Base-by-base conservation (phyloP, 1,140 invertebrate species). In the Drosophila ogumai region DNA sequence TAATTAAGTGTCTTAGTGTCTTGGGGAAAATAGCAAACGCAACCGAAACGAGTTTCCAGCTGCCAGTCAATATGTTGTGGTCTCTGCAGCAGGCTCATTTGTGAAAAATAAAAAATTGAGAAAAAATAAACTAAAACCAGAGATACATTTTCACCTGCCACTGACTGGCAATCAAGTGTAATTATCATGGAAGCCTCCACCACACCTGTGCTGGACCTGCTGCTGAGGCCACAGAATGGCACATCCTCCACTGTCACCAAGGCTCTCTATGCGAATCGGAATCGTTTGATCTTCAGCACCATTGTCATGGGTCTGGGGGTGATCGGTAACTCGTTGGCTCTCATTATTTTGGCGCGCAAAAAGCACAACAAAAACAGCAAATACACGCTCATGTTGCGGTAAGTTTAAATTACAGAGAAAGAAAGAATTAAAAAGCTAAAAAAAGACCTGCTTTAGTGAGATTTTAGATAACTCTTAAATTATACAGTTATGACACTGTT, bases 311-410 rank as follows among this genome's bases (percentile, higher is more conserved):
- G 76, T 10, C 46, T 92, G n/a, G 91, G 91, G 7, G 91, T 92
- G 41, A 32, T 92, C 6, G 91, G 91, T 22, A 92, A 92, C 43
- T 90, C 75, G 25, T 60, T 92, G 77, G 91, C 91, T 15, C 44
- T 92, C 25, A 54, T 92, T 36, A 92, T 92, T 79, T 91, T 92
- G 82, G 91, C 91, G 75, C 91, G 90, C 43, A 92, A 95, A 87
- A 91, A 94, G 52, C 94, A 95, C 88, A 94, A 95, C 41, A 94
- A 96, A 79, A 97, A 97, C 91, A 94, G 95, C 54, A 96, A 96
- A 90, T 96, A 97, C 92, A 94, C 96, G 69, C 93, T 97, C 75
- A 95, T 97, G 94, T 93, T 98, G 65, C 95, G 96, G 58, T 93
- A 84, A 92, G 91, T 82, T 22, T 13, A 58, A 9, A 17, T 32